Conservation (phyloP, 2,797 vertebrate species). For the Fistularia commersonii region DNA sequence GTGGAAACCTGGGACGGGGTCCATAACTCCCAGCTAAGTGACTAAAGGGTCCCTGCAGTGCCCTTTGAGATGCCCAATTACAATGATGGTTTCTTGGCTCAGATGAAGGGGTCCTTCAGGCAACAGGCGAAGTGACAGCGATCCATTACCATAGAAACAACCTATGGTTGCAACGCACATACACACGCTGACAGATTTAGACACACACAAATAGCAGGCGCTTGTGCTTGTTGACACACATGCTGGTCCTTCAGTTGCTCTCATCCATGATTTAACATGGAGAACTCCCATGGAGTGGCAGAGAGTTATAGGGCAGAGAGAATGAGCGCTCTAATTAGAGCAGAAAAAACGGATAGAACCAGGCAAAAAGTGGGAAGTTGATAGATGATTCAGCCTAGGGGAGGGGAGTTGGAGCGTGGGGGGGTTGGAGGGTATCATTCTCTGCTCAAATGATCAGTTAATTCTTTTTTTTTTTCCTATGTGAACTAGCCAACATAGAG, state of each 20-base stretch:
- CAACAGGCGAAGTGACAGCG: slow-evolving; percentile 31
- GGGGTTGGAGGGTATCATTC: too few species aligned
- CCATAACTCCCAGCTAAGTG: slow-evolving; percentile 45
- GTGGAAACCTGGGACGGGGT: slow-evolving; percentile 16
- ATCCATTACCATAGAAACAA: slow-evolving; percentile 37
- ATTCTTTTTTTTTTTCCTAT: too few species aligned
- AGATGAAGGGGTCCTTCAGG: slow-evolving; percentile 40
- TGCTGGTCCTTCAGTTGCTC: slow-evolving; percentile 9
- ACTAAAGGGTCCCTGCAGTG: slow-evolving; percentile 30
- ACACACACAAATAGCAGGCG: neutral
- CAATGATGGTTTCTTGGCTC: slow-evolving; percentile 38
- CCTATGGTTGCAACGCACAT: slow-evolving; percentile 6
- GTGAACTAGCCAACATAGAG: too few species aligned
- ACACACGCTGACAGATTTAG: slow-evolving; percentile 4
- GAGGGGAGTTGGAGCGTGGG: neutral
- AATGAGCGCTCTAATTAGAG: slow-evolving; percentile 35
- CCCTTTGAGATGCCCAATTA: slow-evolving; percentile 27
- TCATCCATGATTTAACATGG: slow-evolving; percentile 49
- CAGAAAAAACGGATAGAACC: slow-evolving; percentile 19
- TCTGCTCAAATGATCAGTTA: too few species aligned
- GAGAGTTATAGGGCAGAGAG: slow-evolving; percentile 17
- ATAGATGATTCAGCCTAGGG: slow-evolving; percentile 5
- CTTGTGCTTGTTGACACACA: slow-evolving; percentile 6
- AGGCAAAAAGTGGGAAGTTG: slow-evolving; percentile 1
- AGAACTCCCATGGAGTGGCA: slow-evolving; percentile 29